phyloP scores from a whole-genome alignment of 2,797 vertebrate genomes.

The Stomatorhinus walkeri region DNA sequence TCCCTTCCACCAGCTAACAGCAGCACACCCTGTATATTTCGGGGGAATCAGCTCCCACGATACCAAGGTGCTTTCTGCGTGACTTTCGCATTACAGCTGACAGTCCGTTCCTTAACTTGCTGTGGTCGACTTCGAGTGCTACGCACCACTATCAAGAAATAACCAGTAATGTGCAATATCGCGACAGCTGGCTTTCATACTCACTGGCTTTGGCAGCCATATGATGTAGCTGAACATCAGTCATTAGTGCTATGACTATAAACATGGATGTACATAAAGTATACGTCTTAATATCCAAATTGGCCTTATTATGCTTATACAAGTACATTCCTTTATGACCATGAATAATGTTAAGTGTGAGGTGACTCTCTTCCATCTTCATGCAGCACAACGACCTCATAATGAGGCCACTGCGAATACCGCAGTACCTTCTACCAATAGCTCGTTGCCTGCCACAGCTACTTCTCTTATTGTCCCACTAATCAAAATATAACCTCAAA shows the following conservation, averaged over 20 bases:
- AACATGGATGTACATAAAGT: constrained; percentile 32
- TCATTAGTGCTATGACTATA: constrained; percentile 38
- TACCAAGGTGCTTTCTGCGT: not conserved
- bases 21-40: constrained; percentile 3
- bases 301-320: constrained; percentile 36
- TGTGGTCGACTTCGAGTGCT: not conserved
- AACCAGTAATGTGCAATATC: constrained; percentile 26
- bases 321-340: constrained; percentile 27
- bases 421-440: constrained; percentile 22
- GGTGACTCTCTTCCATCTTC: not conserved
- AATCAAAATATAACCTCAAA: constrained; percentile 25
- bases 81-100: not conserved
- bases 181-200: constrained; percentile 17
- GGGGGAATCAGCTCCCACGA: not conserved
- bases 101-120: not conserved
- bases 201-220: constrained; percentile 29
- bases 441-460: constrained; percentile 19
- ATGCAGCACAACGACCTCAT: not conserved
- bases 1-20: constrained; percentile 9
- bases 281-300: constrained; percentile 34
- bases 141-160: constrained; percentile 22
- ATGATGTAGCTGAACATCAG: constrained; percentile 27
- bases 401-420: not conserved
- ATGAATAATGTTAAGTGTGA: constrained; percentile 20
- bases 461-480: constrained; percentile 29